These are phyloP conservation scores for Cyanistes caeruleus DNA, from an alignment of 2,113 vertebrate species.

Conservation along the genomic window DNA sequence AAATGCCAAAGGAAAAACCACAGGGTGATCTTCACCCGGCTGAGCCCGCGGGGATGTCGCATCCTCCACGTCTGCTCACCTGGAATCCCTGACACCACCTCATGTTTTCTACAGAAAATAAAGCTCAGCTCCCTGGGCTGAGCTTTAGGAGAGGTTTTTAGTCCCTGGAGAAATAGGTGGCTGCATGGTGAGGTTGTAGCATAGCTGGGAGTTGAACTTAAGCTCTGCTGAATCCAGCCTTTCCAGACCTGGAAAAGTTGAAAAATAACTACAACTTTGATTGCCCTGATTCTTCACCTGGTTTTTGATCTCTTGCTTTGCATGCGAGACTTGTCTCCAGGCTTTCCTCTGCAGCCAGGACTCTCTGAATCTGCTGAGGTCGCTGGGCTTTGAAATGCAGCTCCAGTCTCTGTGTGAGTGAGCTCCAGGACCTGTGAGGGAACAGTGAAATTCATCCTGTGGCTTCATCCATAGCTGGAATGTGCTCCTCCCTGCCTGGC, in stretches of 20 bases:
- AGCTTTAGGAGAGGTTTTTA: background rate
- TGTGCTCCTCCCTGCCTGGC: background rate
- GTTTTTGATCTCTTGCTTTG: constrained; percentile 55
- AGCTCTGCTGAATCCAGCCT: background rate
- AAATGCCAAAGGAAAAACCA: constrained; percentile 53
- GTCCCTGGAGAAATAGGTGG: background rate
- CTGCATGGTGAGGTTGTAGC: background rate
- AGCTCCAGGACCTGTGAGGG: fast-evolving
- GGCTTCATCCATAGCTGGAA: background rate
- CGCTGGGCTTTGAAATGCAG: background rate
- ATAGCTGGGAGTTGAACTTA: background rate
- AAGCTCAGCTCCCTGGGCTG: background rate
- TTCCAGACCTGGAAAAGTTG: background rate
- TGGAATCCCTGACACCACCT: background rate
- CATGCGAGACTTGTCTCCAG: constrained; percentile 1
- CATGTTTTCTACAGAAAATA: background rate
- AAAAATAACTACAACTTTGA: background rate
- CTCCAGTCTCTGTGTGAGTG: background rate
- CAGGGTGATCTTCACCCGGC: background rate
- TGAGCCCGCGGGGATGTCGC: background rate
- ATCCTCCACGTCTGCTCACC: background rate
- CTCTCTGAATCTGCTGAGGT: background rate
- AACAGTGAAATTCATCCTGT: background rate
- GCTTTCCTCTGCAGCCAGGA: background rate
- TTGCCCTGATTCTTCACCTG: background rate